Conservation (phyloP, 2,113 vertebrate genomes). For the Siphamia tubifer region DNA sequence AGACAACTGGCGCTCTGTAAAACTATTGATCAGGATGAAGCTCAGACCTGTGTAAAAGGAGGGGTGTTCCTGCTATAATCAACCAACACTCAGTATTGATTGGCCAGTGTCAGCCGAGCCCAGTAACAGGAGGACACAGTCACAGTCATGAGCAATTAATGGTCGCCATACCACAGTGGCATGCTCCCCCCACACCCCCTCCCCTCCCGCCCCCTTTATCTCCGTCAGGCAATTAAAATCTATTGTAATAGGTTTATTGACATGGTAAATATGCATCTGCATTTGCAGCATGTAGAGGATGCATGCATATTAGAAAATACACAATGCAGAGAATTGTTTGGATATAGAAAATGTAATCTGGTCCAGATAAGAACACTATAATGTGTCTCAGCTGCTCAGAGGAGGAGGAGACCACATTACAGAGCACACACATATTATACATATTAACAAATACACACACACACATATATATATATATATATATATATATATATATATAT, state of each 20-base stretch:
- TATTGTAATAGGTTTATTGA: constrained; percentile 64
- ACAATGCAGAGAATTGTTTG: constrained; percentile 50
- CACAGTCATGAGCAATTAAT: constrained; percentile 66
- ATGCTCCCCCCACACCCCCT: constrained; percentile 24
- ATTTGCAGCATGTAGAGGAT: constrained; percentile 23
- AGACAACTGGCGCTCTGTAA: constrained; percentile 23
- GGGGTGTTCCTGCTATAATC: constrained; percentile 51
- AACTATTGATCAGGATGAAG: constrained; percentile 47
- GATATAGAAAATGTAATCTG: constrained; percentile 50
- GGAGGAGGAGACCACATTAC: neutral
- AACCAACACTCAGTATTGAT: constrained; percentile 59
- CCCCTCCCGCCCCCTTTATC: neutral
- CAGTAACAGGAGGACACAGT: constrained; percentile 47
- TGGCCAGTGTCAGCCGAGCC: constrained; percentile 42
- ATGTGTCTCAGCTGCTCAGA: no score
- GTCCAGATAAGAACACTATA: constrained; percentile 29
- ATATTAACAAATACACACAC: neutral
- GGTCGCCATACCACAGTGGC: constrained; percentile 23
- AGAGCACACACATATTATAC: neutral
- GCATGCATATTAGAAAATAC: constrained; percentile 40
- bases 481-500: no score
- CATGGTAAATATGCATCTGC: constrained; percentile 61
- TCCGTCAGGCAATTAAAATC: constrained; percentile 52
- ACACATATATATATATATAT: neutral
- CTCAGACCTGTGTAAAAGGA: constrained; percentile 43